Evolutionary conservation across 1,140 invertebrate genomes (phyloP).

Genomic region (Idris sp.): DNA sequence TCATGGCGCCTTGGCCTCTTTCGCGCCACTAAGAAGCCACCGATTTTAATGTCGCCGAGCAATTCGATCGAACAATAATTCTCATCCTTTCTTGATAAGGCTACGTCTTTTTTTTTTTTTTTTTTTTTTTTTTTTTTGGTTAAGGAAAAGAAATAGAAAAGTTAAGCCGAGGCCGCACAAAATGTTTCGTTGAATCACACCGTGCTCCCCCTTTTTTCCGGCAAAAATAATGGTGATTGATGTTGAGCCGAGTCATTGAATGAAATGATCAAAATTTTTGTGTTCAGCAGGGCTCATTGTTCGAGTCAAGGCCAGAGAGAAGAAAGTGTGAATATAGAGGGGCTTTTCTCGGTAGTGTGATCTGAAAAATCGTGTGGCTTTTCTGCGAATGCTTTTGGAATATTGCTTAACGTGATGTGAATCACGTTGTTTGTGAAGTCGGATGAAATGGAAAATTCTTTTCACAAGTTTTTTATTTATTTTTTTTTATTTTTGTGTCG

Average conservation of each 20-base stretch:
- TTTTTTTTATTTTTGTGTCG: too few relatives aligned
- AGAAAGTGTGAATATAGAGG: slow-evolving; percentile 36
- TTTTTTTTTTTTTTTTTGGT: too few relatives aligned
- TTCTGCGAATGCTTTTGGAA: slow-evolving; percentile 24
- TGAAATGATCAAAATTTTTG: slow-evolving; percentile 36
- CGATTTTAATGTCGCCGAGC: too few relatives aligned
- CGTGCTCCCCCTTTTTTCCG: slow-evolving; percentile 12
- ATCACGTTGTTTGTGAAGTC: slow-evolving; percentile 36
- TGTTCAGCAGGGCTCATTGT: slow-evolving; percentile 21
- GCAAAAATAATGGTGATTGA: slow-evolving; percentile 35
- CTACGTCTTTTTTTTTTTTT: too few relatives aligned
- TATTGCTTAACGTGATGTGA: slow-evolving; percentile 41
- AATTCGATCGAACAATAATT: too few relatives aligned
- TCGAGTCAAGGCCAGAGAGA: slow-evolving; percentile 5
- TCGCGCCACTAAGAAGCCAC: too few relatives aligned
- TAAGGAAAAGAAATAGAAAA: too few relatives aligned
- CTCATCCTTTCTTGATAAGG: too few relatives aligned
- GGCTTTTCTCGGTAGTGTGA: slow-evolving; percentile 14
- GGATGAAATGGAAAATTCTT: slow-evolving; percentile 8
- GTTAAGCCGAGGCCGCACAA: too few relatives aligned
- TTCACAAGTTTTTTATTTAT: too few relatives aligned
- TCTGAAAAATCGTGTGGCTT: slow-evolving; percentile 22
- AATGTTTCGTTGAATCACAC: too few relatives aligned
- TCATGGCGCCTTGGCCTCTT: too few relatives aligned
- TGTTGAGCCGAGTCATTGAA: slow-evolving; percentile 33